Conservation (phyloP, 2,888 invertebrate species). For the Hyposoter didymator region DNA sequence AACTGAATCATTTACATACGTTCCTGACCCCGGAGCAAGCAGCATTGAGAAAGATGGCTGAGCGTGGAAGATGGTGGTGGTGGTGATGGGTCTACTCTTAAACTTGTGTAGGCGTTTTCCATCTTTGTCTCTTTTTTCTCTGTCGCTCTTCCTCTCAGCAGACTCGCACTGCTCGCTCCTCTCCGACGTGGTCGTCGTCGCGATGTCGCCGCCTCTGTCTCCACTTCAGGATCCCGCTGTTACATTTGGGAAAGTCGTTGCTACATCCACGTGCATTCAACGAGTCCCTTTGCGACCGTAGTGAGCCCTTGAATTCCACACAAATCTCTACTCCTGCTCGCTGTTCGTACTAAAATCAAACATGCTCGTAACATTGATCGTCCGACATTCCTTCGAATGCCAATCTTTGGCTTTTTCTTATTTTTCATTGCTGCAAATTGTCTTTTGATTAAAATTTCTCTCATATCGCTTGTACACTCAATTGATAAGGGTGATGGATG, state of each 20-base stretch:
- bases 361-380: neutral
- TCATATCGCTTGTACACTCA: too few relatives aligned
- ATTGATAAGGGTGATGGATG: too few relatives aligned
- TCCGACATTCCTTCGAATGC: neutral
- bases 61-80: neutral
- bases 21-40: conserved; percentile 3
- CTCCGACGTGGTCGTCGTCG: neutral
- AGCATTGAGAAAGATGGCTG: conserved; percentile 52
- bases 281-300: conserved; percentile 23
- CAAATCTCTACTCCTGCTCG: conserved; percentile 33
- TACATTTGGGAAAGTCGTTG: conserved; percentile 45
- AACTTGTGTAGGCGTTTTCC: conserved; percentile 65
- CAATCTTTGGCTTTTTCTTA: too few relatives aligned
- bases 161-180: conserved; percentile 2
- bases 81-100: conserved; percentile 38
- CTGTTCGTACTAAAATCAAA: conserved; percentile 12
- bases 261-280: conserved; percentile 36
- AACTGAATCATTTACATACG: conserved; percentile 60
- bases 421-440: too few relatives aligned
- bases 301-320: conserved; percentile 46
- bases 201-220: conserved; percentile 46
- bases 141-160: conserved; percentile 18
- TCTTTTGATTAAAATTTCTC: too few relatives aligned
- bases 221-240: conserved; percentile 59
- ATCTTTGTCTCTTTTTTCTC: conserved; percentile 10